These are phyloP conservation scores for Cheumatopsyche charites DNA, from an alignment of 1,140 invertebrate genomes.

Conservation along the genomic window DNA sequence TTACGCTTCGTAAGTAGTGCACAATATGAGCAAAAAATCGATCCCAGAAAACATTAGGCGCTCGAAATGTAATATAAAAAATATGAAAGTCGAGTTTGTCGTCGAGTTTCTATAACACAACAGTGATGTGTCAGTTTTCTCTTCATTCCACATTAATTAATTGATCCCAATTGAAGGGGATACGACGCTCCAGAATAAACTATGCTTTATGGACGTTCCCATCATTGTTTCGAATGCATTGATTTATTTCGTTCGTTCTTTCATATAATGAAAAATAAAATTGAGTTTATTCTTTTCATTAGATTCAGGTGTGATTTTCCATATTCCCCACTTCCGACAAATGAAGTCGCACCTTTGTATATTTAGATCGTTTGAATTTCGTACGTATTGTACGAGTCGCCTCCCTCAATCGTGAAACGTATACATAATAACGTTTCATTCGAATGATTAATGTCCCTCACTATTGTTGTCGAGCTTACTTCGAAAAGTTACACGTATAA, in stretches of 20 bases:
- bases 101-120: too few species aligned
- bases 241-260: too few species aligned
- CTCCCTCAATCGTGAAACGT: neutral
- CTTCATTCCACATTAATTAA: neutral
- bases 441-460: conserved; percentile 9
- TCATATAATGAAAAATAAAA: too few species aligned
- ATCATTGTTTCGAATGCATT: too few species aligned
- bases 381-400: neutral
- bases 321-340: neutral
- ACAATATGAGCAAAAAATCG: too few species aligned
- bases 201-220: too few species aligned
- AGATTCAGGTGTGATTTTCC: neutral
- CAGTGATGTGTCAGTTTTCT: too few species aligned
- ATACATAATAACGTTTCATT: neutral
- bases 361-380: neutral
- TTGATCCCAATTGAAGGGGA: conserved; percentile 4
- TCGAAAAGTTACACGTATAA: neutral
- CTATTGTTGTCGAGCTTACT: neutral
- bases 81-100: too few species aligned
- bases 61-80: too few species aligned
- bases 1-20: neutral
- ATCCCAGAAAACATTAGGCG: too few species aligned
- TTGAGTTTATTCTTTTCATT: too few species aligned
- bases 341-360: neutral
- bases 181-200: neutral